phyloP scores from a whole-genome alignment of 30 jellyfish, hydroid and myxozoan species.

The Hydra vulgaris region DNA sequence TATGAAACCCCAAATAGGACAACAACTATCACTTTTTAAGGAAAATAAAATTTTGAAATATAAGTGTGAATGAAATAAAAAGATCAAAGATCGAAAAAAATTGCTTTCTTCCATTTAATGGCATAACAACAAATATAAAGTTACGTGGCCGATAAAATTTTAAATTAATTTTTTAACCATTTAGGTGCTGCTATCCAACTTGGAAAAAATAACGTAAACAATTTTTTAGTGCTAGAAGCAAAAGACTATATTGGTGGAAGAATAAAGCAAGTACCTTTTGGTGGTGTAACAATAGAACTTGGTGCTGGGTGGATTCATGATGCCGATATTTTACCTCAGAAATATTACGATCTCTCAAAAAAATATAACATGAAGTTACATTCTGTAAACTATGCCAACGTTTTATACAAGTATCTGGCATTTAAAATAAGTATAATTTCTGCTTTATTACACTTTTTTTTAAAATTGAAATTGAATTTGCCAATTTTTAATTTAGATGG shows the following conservation, averaged over 20 bases:
- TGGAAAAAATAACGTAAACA: slow-evolving; percentile 23
- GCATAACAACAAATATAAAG: no score
- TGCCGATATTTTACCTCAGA: slow-evolving; percentile 19
- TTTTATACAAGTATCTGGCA: slow-evolving; percentile 33
- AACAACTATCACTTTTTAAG: no score
- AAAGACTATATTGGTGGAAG: slow-evolving; percentile 75
- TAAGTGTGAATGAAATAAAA: no score
- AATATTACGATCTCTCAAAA: slow-evolving; percentile 36
- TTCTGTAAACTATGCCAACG: slow-evolving; percentile 30
- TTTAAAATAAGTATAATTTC: background rate
- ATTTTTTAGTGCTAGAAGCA: slow-evolving; percentile 71
- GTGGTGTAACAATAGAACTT: slow-evolving; percentile 37
- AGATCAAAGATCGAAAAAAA: no score
- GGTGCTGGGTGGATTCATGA: slow-evolving; percentile 98
- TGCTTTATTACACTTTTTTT: no score
- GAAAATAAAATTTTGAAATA: no score
- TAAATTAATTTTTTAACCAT: no score
- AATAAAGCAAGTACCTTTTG: slow-evolving; percentile 24
- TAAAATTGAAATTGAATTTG: no score
- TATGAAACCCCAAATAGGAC: no score
- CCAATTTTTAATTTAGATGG: background rate
- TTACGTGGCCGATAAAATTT: no score
- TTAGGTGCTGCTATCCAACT: slow-evolving; percentile 51
- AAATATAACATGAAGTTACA: slow-evolving; percentile 33
- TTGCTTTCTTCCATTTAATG: no score